Conservation (phyloP, 2,888 invertebrate species). For the Campaea margaritaria region DNA sequence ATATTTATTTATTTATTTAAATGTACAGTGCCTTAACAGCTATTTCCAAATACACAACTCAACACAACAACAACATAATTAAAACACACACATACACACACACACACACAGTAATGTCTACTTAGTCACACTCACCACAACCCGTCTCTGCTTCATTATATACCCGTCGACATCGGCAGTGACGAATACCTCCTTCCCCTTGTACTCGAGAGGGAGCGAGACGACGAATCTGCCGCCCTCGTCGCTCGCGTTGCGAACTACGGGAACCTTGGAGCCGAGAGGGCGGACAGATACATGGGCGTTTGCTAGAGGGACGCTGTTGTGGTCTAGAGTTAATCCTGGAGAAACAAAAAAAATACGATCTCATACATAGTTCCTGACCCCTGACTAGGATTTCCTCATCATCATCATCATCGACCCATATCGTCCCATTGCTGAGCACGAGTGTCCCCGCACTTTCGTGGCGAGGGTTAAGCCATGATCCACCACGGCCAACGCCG, state of each 20-base stretch:
- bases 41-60: too few relatives aligned
- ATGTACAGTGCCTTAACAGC: too few relatives aligned
- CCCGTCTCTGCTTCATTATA: constrained; percentile 79
- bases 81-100: too few relatives aligned
- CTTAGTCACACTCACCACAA: constrained; percentile 73
- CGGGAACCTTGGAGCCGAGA: constrained; percentile 61
- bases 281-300: constrained; percentile 79
- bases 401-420: too few relatives aligned
- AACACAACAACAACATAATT: too few relatives aligned
- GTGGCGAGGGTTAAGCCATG: too few relatives aligned
- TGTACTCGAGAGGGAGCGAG: constrained; percentile 68
- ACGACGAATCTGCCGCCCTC: constrained; percentile 78
- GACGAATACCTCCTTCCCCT: constrained; percentile 80
- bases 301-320: constrained; percentile 84
- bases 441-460: too few relatives aligned
- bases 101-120: too few relatives aligned
- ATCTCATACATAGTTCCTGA: not conserved
- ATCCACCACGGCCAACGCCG: too few relatives aligned
- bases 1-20: too few relatives aligned
- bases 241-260: constrained; percentile 64
- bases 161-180: constrained; percentile 86
- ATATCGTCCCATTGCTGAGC: too few relatives aligned
- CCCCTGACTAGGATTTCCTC: too few relatives aligned
- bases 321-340: constrained; percentile 86
- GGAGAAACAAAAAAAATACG: constrained; percentile 31